Conservation (phyloP, 2,797 vertebrate genomes). For the Chelmon rostratus region DNA sequence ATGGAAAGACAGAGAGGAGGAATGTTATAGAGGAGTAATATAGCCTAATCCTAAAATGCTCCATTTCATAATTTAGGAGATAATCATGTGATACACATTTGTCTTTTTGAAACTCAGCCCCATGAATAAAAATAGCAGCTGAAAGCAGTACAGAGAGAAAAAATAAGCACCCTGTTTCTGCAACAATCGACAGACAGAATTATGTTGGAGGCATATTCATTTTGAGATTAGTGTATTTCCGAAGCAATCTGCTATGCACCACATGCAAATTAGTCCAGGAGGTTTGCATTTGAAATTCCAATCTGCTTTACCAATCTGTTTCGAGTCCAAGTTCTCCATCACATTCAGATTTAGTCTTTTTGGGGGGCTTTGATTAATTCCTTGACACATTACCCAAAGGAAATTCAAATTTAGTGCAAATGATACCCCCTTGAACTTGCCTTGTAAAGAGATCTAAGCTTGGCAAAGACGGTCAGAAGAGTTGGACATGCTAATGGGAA, state of each 20-base stretch:
- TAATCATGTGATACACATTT: constrained; percentile 57
- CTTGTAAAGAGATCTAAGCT: constrained; percentile 58
- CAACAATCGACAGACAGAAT: constrained; percentile 64
- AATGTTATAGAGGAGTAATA: constrained; percentile 22
- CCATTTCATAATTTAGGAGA: constrained; percentile 63
- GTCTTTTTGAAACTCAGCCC: constrained; percentile 43
- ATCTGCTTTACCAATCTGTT: constrained; percentile 75
- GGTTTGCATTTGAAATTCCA: constrained; percentile 70
- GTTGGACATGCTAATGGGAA: constrained; percentile 34
- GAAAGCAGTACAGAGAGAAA: constrained; percentile 40
- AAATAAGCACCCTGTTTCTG: constrained; percentile 37
- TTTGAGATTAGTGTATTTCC: constrained; percentile 70
- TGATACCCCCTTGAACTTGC: constrained; percentile 57
- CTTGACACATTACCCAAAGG: constrained; percentile 62
- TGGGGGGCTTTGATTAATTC: constrained; percentile 61
- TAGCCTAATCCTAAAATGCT: constrained; percentile 57
- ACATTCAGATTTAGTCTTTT: constrained; percentile 62
- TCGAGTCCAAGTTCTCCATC: constrained; percentile 57
- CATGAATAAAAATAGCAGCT: constrained; percentile 59
- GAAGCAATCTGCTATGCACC: constrained; percentile 67
- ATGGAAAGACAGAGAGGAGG: constrained; percentile 21
- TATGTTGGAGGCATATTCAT: constrained; percentile 66
- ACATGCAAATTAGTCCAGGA: constrained; percentile 73
- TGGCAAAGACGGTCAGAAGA: constrained; percentile 50
- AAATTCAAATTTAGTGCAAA: constrained; percentile 64